A percentile compares a stretch with the other conserved stretches of the same genome.
Conservation (phyloP, 2,797 vertebrate species). For the Agapornis canus region DNA sequence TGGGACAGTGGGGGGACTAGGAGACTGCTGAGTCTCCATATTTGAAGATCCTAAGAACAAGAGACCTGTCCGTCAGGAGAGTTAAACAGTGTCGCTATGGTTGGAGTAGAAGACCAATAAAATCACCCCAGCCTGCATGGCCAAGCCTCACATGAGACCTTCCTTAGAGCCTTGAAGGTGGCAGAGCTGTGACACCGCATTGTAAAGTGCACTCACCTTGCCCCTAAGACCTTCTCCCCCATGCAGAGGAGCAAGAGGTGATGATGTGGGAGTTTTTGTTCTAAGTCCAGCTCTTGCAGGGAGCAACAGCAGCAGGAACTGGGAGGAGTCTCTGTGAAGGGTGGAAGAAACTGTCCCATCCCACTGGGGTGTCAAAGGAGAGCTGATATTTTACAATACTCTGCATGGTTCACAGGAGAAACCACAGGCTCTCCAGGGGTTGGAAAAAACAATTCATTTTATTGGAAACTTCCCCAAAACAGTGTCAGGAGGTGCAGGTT, state of each 20-base stretch:
- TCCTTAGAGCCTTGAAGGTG: not conserved
- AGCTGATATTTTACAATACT: not conserved
- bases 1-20: not conserved
- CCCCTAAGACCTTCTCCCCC: not conserved
- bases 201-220: rapidly evolving
- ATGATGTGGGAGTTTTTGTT: not conserved
- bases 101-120: not conserved
- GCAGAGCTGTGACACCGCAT: not conserved
- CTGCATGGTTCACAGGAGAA: not conserved
- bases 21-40: not conserved
- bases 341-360: not conserved
- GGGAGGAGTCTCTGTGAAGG: rapidly evolving
- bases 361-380: not conserved
- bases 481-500: not conserved
- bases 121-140: not conserved
- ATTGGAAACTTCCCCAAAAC: not conserved
- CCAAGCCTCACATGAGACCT: not conserved
- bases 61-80: not conserved
- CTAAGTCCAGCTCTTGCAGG: not conserved
- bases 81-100: not conserved
- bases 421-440: not conserved
- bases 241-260: not conserved
- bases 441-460: not conserved
- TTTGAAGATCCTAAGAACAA: not conserved
- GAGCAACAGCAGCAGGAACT: not conserved